phyloP scores from a whole-genome alignment of 2,797 vertebrate genomes.

The Sebastes hubbsi region DNA sequence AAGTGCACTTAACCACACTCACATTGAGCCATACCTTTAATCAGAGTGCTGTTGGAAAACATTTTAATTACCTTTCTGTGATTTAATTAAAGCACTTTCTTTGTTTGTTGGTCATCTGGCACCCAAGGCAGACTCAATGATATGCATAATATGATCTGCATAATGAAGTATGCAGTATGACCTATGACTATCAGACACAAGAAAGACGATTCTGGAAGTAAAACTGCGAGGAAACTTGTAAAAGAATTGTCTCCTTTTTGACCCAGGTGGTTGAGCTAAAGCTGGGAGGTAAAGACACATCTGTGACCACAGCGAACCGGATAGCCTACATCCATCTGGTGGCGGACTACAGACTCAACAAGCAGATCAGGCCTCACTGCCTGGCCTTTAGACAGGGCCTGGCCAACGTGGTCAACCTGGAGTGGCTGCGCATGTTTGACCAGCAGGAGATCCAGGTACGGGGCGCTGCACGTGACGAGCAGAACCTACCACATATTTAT shows the following conservation, averaged over 20 bases:
- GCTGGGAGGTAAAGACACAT: conserved; percentile 93
- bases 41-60: conserved; percentile 55
- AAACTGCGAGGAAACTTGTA: not conserved
- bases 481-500: not conserved
- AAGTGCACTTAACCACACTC: conserved; percentile 35
- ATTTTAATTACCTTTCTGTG: conserved; percentile 50
- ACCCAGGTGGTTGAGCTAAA: conserved; percentile 95
- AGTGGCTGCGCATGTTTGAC: conserved; percentile 99
- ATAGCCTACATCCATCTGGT: conserved; percentile 97
- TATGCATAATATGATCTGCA: conserved; percentile 27
- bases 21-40: conserved; percentile 46
- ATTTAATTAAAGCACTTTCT: conserved; percentile 40
- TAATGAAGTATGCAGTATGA: conserved; percentile 8
- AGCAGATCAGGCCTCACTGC: conserved; percentile 95
- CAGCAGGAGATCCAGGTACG: conserved; percentile 98
- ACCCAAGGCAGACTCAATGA: not conserved
- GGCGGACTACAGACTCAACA: conserved; percentile 95
- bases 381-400: conserved; percentile 95
- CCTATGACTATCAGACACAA: not conserved
- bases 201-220: not conserved
- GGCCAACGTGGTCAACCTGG: conserved; percentile 95
- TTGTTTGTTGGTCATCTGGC: conserved; percentile 35
- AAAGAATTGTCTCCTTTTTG: conserved; percentile 24
- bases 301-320: conserved; percentile 94
- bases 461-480: conserved; percentile 64